Evolutionary conservation across 2,888 invertebrate genomes (phyloP), one percentile per base, ranked within the genome.

Genomic region (Clanis bilineata): DNA sequence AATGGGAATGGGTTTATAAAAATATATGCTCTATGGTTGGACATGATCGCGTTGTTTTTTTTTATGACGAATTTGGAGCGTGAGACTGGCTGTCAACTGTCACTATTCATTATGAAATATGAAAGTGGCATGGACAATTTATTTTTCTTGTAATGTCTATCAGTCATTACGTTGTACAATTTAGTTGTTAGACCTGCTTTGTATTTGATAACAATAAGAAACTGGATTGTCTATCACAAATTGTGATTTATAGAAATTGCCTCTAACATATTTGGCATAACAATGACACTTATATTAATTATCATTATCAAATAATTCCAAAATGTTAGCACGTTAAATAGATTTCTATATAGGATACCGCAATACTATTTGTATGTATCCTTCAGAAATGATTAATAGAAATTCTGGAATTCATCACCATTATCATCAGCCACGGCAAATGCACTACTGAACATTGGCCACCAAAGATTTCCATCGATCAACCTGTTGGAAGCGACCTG

Each of bases 41-140:
- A 4, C 58, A 58, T 58, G 38, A 58, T 51, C 51, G 45, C 81
- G 77, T 76, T 74, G 77, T 77, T 75, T 73, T 79, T 78, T 77
- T 73, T 76, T 74, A 70, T 81, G 78, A 76, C 79, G 78, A 78
- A 73, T 71, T 72, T 69, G 69, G 80, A 79, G 80, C 88, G 87
- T 88, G 88, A 83, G 86, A 90, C 87, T 65, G 59, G 59, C 64
- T 59, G 59, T 64, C 79, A 76, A 72, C 73, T 57, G 57, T 59
- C 59, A 43, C 59, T 41, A 45, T 54, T 41, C 25, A 39, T 54
- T 36, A 51, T 51, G 18, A 51, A 51, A 51, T 51, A 51, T 51
- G 51, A 51, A 51, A 51, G 51, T 51, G 51, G 32, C 51, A 45
- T 57, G 36, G 44, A 57, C 36, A 23, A 57, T 36, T 36, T 57